phyloP scores from a whole-genome alignment of 2,797 vertebrate genomes.

The Rhabdophis nuchalis region DNA sequence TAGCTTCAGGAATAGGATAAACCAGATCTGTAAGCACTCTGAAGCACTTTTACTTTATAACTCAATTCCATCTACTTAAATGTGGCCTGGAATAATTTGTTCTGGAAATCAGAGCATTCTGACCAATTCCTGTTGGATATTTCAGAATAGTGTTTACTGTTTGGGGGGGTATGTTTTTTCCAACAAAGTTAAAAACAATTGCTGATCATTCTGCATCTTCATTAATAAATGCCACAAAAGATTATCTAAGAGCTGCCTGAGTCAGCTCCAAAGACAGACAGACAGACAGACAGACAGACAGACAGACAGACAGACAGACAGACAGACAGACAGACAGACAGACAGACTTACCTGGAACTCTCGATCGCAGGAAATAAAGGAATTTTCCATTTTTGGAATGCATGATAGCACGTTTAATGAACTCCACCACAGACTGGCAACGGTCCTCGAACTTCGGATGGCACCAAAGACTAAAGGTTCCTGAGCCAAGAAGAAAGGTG shows the following conservation, averaged over 20 bases:
- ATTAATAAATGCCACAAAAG: not conserved
- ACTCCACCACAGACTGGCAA: conserved; percentile 97
- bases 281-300: not conserved
- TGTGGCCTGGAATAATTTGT: not conserved
- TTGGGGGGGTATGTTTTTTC: not conserved
- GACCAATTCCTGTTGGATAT: not conserved
- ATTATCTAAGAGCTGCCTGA: not conserved
- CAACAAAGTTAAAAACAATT: not conserved
- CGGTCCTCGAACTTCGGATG: conserved; percentile 93
- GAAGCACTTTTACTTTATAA: not conserved
- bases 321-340: not conserved
- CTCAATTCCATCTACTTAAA: not conserved
- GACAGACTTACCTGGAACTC: conserved; percentile 85
- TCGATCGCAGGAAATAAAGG: conserved; percentile 93
- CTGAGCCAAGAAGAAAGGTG: conserved; percentile 50
- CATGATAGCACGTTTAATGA: conserved; percentile 96
- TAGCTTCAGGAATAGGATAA: not conserved
- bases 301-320: not conserved
- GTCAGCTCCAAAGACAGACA: not conserved
- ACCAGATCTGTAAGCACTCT: not conserved
- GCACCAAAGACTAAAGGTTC: conserved; percentile 87
- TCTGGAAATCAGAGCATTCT: not conserved
- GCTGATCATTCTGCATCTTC: not conserved
- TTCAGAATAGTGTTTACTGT: not conserved
- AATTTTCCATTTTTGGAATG: conserved; percentile 98